Percentiles rank a stretch among this genome's conserved stretches.
These are phyloP conservation scores for Misgurnus mizolepis DNA, from an alignment of 2,113 vertebrate species.

Conservation along the genomic window DNA sequence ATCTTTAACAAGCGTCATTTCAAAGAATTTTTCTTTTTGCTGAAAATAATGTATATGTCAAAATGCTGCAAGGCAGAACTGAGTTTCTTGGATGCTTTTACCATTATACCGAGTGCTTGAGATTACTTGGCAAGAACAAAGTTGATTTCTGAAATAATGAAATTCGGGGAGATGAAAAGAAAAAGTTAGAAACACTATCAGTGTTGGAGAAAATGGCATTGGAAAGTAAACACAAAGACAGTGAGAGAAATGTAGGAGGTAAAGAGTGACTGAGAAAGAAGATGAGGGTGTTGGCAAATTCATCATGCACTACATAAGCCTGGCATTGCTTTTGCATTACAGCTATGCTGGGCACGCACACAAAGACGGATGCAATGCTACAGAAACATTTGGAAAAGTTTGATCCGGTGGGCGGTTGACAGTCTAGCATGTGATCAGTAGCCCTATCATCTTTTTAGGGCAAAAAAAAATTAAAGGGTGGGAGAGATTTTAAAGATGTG, in stretches of 20 bases:
- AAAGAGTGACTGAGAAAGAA: not conserved
- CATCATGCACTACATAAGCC: slow-evolving; percentile 25
- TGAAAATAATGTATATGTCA: too few relatives aligned
- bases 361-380: not conserved
- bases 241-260: not conserved
- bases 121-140: not conserved
- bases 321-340: not conserved
- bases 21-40: too few relatives aligned
- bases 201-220: not conserved
- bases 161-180: not conserved
- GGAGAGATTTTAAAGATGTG: not conserved
- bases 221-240: not conserved
- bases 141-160: not conserved
- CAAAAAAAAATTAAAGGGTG: not conserved
- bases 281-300: not conserved
- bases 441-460: not conserved
- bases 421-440: slow-evolving; percentile 17
- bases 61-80: too few relatives aligned
- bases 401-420: not conserved
- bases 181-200: not conserved
- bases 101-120: not conserved
- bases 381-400: slow-evolving; percentile 3
- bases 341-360: not conserved
- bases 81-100: too few relatives aligned
- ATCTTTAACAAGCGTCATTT: too few relatives aligned